Evolutionary conservation across 2,797 vertebrate genomes (phyloP), one percentile per base, ranked within the genome.

Genomic region (Setipinna tenuifilis): DNA sequence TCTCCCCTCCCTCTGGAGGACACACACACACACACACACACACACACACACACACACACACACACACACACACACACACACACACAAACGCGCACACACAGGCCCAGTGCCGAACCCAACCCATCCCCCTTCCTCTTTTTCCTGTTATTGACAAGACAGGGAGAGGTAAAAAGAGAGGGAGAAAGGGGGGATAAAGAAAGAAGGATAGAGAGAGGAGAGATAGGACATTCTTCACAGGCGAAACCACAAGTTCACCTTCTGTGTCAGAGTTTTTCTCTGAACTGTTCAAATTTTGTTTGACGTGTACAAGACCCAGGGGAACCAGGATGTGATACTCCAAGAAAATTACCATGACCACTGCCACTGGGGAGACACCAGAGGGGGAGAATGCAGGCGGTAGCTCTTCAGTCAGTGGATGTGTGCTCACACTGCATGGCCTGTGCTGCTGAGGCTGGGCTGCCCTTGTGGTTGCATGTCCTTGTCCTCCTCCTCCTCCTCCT

Each of bases 151-250:
- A 86, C 85, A 86, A 82, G 83, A 83, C 87, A 75, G 65, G 41
- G 6, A 91, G 93, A 92, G 93, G 94, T 93, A 89, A 92, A 86
- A 91, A 90, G 93, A 93, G 93, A 93, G 92, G 14, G 50, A 12
- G 10, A 12, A 16, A 12, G 10, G 25, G 16, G 2, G 31, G 65
- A 31, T 25, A 31, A 12, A 68, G 83, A 82, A 41, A 25, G 71
- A 81, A 54, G 25, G 75, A 46, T 80, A 83, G 80, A 81, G 78
- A 19, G 78, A 14, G 6, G 50, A 0, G 57, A 62, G 23, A 82
- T 54, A 35, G 82, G 41, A 25, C 65, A 16, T 78, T 48, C 19
- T 44, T 78, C 71, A 44, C 19, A 44, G 19, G 44, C 31, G 17
- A 35, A 78, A 78, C 44, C 35, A 71, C n/a, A 71, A 14, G 16